Percentiles rank a stretch among this genome's conserved stretches.
Conservation (phyloP, 1,140 invertebrate species). For the Bombus sylvicola region DNA sequence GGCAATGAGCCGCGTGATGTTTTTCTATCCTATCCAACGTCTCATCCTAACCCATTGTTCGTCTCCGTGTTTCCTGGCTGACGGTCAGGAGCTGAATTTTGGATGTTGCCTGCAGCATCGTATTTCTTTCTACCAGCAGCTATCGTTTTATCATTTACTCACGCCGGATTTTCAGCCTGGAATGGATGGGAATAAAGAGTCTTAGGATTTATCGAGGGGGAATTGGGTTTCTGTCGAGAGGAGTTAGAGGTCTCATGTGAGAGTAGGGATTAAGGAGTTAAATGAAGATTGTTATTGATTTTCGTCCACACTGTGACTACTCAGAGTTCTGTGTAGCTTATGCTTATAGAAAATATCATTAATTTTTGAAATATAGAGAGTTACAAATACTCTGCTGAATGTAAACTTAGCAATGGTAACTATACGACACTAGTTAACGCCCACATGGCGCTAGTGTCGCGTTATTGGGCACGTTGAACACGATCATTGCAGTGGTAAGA, state of each 20-base stretch:
- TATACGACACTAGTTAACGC: too few relatives aligned
- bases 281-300: too few relatives aligned
- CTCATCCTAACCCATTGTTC: not conserved
- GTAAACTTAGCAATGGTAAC: too few relatives aligned
- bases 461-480: too few relatives aligned
- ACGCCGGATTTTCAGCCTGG: not conserved
- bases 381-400: too few relatives aligned
- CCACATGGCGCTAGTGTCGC: too few relatives aligned
- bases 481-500: too few relatives aligned
- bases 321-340: too few relatives aligned
- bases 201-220: not conserved
- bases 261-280: not conserved
- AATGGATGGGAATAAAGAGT: not conserved
- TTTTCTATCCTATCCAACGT: conserved; percentile 6
- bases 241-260: not conserved
- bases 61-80: not conserved
- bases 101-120: not conserved
- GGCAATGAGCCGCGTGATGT: conserved; percentile 51
- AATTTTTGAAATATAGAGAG: too few relatives aligned
- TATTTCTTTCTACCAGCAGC: not conserved
- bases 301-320: too few relatives aligned
- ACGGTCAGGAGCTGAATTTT: conserved; percentile 35
- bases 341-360: too few relatives aligned
- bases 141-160: conserved; percentile 10
- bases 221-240: not conserved